Evolutionary conservation across 2,797 vertebrate species (phyloP).

Genomic region (Threskiornis aethiopicus): DNA sequence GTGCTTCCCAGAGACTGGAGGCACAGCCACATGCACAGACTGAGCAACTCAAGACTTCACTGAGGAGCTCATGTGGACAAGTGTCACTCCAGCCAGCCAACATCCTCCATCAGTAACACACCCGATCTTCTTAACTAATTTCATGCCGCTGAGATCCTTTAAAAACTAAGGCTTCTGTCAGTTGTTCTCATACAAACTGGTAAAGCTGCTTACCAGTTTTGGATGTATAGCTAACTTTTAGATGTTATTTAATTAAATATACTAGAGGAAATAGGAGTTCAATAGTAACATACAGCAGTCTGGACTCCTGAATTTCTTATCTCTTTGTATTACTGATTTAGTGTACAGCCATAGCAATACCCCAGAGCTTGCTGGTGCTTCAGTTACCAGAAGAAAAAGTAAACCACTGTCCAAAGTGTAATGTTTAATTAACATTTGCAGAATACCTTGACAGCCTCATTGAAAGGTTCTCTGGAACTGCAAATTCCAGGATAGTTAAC

Average conservation of each 20-base stretch:
- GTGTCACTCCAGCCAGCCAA: not conserved
- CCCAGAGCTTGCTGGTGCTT: not conserved
- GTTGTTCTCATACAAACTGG: not conserved
- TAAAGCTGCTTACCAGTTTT: not conserved
- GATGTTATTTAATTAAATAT: not conserved
- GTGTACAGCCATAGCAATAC: not conserved
- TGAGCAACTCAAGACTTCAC: not conserved
- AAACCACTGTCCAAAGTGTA: not conserved
- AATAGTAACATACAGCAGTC: not conserved
- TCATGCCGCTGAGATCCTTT: not conserved
- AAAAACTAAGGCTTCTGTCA: not conserved
- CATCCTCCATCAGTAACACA: not conserved
- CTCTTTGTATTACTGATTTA: not conserved
- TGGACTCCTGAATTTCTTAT: not conserved
- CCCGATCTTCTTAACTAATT: not conserved
- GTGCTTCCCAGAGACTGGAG: not conserved
- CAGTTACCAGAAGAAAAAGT: not conserved
- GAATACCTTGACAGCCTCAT: not conserved
- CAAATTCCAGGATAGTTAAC: not conserved
- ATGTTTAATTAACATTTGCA: not conserved
- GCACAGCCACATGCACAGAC: not conserved
- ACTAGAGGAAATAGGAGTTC: not conserved
- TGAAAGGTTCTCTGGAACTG: not conserved
- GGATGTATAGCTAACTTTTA: not conserved
- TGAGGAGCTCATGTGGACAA: not conserved